These are phyloP conservation scores for Stichodactyla helianthus DNA, from an alignment of 64 coral and sea anemone genomes.

Conservation along the genomic window DNA sequence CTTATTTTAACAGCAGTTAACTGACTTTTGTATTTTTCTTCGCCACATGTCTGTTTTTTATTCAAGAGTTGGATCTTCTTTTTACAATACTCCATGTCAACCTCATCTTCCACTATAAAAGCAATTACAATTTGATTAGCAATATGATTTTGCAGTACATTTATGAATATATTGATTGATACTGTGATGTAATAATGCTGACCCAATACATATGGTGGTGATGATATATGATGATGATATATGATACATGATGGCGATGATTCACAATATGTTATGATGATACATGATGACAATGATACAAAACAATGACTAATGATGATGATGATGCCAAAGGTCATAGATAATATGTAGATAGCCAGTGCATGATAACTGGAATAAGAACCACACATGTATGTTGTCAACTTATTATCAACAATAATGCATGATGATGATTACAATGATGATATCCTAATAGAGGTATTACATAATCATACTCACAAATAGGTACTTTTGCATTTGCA, in stretches of 20 bases:
- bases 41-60: background rate
- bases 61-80: background rate
- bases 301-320: background rate
- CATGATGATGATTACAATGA: background rate
- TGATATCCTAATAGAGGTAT: background rate
- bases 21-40: no score
- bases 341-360: no score
- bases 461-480: no score
- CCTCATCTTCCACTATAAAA: background rate
- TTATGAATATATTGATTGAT: no score
- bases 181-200: no score
- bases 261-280: background rate
- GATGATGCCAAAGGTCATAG: no score
- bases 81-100: background rate
- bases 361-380: no score
- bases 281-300: background rate
- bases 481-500: background rate
- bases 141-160: no score
- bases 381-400: no score
- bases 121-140: background rate
- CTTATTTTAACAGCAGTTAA: no score
- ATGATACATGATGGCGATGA: background rate
- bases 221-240: no score
- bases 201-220: background rate
- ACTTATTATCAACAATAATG: no score